phyloP scores from a whole-genome alignment of 2,888 invertebrate species.

The Imbricaverruca yamaguchii region DNA sequence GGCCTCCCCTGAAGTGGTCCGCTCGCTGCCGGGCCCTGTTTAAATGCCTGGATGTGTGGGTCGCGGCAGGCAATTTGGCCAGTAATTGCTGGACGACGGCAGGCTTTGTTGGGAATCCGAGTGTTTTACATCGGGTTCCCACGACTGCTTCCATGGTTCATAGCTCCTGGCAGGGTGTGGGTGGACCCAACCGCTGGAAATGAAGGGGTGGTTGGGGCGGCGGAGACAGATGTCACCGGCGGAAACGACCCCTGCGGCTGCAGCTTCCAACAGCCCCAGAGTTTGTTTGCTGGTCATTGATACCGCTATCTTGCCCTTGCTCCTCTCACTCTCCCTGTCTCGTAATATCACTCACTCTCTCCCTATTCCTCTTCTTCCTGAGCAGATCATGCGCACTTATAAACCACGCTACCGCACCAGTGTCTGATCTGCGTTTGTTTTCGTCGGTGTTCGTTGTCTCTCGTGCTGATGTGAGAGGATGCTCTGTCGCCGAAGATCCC shows the following conservation, averaged over 20 bases:
- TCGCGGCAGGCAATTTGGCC: constrained; percentile 2
- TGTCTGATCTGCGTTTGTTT: too few relatives aligned
- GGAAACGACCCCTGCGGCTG: neutral
- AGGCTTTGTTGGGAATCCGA: neutral
- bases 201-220: neutral
- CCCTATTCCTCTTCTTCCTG: neutral
- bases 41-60: neutral
- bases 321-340: too few relatives aligned
- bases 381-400: too few relatives aligned
- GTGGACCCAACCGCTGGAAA: neutral
- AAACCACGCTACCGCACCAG: too few relatives aligned
- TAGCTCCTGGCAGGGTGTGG: neutral
- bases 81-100: neutral
- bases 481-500: neutral
- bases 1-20: neutral
- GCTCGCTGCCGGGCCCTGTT: neutral
- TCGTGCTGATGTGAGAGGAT: too few relatives aligned
- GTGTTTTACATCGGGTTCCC: neutral
- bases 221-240: neutral
- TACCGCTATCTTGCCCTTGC: neutral
- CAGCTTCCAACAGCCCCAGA: neutral
- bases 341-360: neutral
- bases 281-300: neutral
- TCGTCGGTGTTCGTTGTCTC: too few relatives aligned
- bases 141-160: neutral